A percentile compares a stretch with the other conserved stretches of the same genome.
Evolutionary conservation across 2,888 invertebrate genomes (phyloP).

Genomic region (Acronicta psi): DNA sequence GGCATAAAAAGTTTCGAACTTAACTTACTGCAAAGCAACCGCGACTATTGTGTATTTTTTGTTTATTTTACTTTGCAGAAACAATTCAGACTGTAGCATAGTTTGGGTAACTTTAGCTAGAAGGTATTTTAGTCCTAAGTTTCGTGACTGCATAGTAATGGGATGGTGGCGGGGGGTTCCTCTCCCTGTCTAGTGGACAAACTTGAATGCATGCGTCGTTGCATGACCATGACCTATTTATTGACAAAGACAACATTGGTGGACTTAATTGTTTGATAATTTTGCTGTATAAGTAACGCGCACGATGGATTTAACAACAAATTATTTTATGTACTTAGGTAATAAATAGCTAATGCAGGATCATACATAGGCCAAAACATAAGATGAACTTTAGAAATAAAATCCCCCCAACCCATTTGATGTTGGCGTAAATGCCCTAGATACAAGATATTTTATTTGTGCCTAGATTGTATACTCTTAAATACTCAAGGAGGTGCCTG

Average conservation of each 20-base stretch:
- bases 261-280: not conserved
- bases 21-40: slow-evolving; percentile 43
- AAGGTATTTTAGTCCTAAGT: slow-evolving; percentile 12
- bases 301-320: no score
- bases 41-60: slow-evolving; percentile 43
- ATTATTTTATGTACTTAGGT: no score
- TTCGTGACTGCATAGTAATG: slow-evolving; percentile 11
- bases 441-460: no score
- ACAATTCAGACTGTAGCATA: slow-evolving; percentile 16
- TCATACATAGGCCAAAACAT: no score
- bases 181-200: slow-evolving; percentile 10
- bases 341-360: no score
- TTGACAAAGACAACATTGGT: not conserved
- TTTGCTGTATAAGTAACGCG: no score
- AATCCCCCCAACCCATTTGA: no score
- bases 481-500: no score
- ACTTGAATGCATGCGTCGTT: slow-evolving; percentile 27
- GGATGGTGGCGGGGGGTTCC: slow-evolving; percentile 1
- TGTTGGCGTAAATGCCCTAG: no score
- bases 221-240: slow-evolving; percentile 45
- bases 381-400: no score
- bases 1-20: slow-evolving; percentile 57
- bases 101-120: slow-evolving; percentile 9
- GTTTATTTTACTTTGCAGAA: slow-evolving; percentile 23
- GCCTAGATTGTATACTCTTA: no score